phyloP scores from a whole-genome alignment of 2,797 vertebrate species.

The Falco peregrinus region DNA sequence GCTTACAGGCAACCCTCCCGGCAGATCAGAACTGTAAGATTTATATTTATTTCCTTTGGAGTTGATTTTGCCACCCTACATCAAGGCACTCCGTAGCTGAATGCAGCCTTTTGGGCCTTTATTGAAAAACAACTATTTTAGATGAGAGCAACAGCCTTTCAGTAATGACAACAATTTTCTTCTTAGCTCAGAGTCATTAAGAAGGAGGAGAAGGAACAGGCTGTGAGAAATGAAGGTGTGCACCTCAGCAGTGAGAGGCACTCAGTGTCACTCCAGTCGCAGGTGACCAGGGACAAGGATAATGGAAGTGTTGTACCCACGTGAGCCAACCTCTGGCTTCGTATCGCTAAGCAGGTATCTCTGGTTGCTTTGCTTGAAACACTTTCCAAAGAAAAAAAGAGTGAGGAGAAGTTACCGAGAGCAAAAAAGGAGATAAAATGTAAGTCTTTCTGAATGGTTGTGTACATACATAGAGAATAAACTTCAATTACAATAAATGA shows the following conservation, averaged over 20 bases:
- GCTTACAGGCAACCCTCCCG: background rate
- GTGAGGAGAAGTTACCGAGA: background rate
- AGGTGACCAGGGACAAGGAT: background rate
- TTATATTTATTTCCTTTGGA: background rate
- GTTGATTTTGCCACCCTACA: background rate
- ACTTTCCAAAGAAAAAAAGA: background rate
- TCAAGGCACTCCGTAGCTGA: background rate
- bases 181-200: background rate
- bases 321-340: background rate
- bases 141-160: background rate
- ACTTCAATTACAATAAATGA: conserved; percentile 8
- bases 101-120: background rate
- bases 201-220: background rate
- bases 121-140: background rate
- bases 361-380: background rate
- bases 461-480: background rate
- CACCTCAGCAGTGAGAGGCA: background rate
- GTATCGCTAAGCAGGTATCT: background rate
- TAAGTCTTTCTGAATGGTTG: background rate
- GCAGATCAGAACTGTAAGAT: background rate
- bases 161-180: background rate
- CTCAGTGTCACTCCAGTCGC: background rate
- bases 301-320: background rate
- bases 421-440: background rate
- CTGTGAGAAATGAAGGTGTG: background rate